Evolutionary conservation across 2,113 vertebrate species (phyloP).

Genomic region (Chunga burmeisteri): DNA sequence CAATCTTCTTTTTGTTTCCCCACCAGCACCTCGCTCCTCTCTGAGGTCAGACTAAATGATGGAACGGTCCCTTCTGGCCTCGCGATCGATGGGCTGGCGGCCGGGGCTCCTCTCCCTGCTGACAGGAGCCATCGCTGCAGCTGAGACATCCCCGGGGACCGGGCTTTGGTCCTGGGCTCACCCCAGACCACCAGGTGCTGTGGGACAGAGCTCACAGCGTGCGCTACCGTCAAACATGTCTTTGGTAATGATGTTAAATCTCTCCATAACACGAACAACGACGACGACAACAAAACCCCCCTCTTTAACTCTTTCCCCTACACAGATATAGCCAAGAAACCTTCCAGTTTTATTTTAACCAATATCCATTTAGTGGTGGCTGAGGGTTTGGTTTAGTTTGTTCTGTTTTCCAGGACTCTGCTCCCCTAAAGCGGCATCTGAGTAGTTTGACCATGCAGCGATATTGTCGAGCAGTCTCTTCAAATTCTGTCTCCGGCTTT

Average conservation of each 20-base stretch:
- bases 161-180: not conserved
- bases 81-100: not conserved
- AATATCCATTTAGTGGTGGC: not conserved
- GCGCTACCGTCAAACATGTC: not conserved
- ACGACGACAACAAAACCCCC: not conserved
- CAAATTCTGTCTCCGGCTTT: not conserved
- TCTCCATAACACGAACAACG: not conserved
- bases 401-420: not conserved
- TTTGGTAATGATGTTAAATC: not conserved
- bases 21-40: not conserved
- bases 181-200: not conserved
- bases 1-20: not conserved
- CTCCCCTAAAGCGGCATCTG: not conserved
- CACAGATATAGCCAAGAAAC: not conserved
- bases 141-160: not conserved
- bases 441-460: not conserved
- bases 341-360: not conserved
- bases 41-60: conserved; percentile 30
- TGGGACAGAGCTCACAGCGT: not conserved
- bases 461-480: accelerated
- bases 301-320: not conserved
- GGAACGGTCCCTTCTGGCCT: not conserved
- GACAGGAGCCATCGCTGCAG: not conserved
- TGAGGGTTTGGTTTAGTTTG: not conserved
- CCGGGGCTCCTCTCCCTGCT: not conserved